These are phyloP conservation scores for Coregonus suidteri DNA, from an alignment of 2,797 vertebrate genomes.

Conservation along the genomic window DNA sequence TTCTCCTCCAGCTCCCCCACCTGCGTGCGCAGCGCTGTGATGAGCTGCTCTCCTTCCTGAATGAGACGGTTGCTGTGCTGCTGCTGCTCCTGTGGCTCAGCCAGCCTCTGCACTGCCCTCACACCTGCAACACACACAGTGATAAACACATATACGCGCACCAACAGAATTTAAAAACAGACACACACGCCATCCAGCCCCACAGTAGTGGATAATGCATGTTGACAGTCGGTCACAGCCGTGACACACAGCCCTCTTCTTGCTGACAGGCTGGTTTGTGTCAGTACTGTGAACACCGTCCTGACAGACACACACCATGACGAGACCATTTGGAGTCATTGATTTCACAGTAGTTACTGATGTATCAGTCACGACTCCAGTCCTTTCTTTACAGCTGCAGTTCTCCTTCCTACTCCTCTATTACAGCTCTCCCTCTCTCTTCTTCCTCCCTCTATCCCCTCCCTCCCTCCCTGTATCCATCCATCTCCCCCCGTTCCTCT, in stretches of 20 bases:
- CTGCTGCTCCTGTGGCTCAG: constrained; percentile 66
- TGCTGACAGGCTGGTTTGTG: background rate
- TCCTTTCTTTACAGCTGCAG: background rate
- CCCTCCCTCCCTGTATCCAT: no score
- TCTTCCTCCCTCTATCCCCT: background rate
- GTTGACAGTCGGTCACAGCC: background rate
- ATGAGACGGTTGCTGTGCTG: constrained; percentile 68
- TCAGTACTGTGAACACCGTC: no score
- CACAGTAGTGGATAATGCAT: background rate
- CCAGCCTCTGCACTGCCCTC: constrained; percentile 69
- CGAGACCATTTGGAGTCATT: background rate
- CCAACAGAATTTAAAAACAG: background rate
- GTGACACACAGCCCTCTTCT: background rate
- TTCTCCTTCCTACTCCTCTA: background rate
- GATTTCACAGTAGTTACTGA: background rate
- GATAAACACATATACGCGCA: constrained; percentile 5
- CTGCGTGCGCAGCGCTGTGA: constrained; percentile 82
- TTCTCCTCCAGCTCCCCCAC: constrained; percentile 88
- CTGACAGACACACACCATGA: background rate
- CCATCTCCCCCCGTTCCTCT: background rate
- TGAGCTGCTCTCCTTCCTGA: constrained; percentile 73
- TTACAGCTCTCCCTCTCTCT: background rate
- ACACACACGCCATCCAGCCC: background rate
- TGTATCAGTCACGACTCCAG: background rate
- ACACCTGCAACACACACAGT: constrained; percentile 49